Conservation (phyloP, 2,797 vertebrate species). For the Channallabes apus region DNA sequence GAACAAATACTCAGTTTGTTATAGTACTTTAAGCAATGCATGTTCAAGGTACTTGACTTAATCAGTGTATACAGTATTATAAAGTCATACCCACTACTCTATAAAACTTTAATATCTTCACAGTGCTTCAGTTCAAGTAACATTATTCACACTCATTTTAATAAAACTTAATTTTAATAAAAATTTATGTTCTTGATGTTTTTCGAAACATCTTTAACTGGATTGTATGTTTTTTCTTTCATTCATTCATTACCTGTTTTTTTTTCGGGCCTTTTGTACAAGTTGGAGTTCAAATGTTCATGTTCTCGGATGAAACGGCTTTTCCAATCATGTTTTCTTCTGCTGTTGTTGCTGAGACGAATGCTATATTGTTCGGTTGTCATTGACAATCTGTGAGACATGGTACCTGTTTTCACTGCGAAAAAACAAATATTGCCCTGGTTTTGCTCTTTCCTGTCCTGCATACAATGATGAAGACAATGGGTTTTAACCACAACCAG, state of each 20-base stretch:
- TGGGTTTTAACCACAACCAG: too few relatives aligned
- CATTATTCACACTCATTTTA: background rate
- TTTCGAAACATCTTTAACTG: background rate
- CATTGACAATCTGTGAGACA: slow-evolving; percentile 1
- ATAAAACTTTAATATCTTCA: background rate
- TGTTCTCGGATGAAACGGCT: background rate
- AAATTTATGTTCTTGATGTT: background rate
- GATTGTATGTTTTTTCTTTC: background rate
- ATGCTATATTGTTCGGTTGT: slow-evolving; percentile 21
- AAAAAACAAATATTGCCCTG: background rate
- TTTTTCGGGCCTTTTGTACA: background rate
- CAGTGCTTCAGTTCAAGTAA: background rate
- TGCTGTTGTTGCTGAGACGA: slow-evolving; percentile 29
- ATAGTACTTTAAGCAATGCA: background rate
- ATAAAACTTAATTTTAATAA: too few relatives aligned
- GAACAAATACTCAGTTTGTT: background rate
- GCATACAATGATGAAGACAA: background rate
- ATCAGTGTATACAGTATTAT: background rate
- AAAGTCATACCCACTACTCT: background rate
- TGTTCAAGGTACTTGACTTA: too few relatives aligned
- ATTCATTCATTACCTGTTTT: background rate
- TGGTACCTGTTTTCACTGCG: background rate
- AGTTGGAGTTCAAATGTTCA: background rate
- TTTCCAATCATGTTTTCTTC: slow-evolving; percentile 32
- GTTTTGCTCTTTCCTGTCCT: background rate